A percentile compares a stretch with the other conserved stretches of the same genome.
phyloP scores from a whole-genome alignment of 2,113 vertebrate species.

The Nymphicus hollandicus region DNA sequence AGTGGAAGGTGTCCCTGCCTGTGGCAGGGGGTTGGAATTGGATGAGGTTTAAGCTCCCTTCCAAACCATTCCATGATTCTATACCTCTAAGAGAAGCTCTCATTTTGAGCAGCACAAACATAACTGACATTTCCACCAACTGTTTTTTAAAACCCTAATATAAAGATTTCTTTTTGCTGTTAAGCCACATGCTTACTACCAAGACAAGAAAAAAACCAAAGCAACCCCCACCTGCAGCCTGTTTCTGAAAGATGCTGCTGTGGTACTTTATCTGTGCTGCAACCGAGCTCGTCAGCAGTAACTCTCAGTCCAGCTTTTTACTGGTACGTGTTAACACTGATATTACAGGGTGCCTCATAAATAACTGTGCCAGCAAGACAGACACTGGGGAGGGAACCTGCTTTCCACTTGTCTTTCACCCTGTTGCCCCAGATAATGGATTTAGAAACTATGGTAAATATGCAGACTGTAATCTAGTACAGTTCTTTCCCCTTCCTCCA shows the following conservation, averaged over 20 bases:
- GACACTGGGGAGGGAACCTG: slow-evolving; percentile 66
- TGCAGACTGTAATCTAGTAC: slow-evolving; percentile 39
- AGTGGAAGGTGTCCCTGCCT: background rate
- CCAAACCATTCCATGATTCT: background rate
- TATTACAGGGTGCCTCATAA: background rate
- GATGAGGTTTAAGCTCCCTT: background rate
- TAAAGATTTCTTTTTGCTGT: background rate
- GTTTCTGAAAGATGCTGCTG: background rate
- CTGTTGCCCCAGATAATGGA: slow-evolving; percentile 67
- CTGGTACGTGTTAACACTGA: background rate
- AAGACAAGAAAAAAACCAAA: background rate
- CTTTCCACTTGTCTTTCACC: slow-evolving; percentile 62
- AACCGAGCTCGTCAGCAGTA: background rate
- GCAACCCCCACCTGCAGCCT: background rate
- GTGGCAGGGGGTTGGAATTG: background rate
- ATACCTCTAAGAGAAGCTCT: background rate
- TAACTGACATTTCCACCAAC: background rate
- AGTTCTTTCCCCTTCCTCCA: slow-evolving; percentile 23
- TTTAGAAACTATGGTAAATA: slow-evolving; percentile 57
- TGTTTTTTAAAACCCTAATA: background rate
- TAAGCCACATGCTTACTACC: background rate
- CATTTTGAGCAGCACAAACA: background rate
- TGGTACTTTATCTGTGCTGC: background rate
- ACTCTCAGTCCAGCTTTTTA: background rate
- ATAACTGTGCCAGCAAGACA: slow-evolving; percentile 53